Percentiles rank a stretch among this genome's conserved stretches.
phyloP scores from a whole-genome alignment of 2,113 vertebrate species.

The Mastomys natalensis region DNA sequence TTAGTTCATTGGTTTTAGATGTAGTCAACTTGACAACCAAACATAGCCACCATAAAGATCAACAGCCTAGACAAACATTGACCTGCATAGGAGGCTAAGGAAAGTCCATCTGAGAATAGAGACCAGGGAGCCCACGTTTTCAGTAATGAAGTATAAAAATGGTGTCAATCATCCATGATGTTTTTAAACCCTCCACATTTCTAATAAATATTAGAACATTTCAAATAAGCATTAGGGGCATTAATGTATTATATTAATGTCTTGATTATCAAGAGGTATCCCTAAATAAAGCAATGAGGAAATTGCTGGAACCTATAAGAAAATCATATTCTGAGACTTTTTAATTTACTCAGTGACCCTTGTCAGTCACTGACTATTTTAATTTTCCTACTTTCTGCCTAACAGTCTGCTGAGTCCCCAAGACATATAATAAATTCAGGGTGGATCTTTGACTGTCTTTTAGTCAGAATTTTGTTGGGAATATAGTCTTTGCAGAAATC shows the following conservation, averaged over 20 bases:
- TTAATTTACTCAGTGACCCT: not conserved
- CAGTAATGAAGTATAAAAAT: not conserved
- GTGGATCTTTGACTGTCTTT: not conserved
- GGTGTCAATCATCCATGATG: not conserved
- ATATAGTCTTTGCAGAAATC: not conserved
- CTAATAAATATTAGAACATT: not conserved
- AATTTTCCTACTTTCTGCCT: not conserved
- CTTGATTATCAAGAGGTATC: not conserved
- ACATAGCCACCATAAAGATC: not conserved
- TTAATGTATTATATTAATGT: not conserved
- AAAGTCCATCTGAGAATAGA: not conserved
- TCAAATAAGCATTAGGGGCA: not conserved
- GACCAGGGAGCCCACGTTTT: not conserved
- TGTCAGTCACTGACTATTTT: not conserved
- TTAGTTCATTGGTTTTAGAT: not conserved
- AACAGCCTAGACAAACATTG: rapidly evolving
- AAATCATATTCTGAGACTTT: not conserved
- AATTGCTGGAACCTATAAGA: not conserved
- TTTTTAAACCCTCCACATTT: not conserved
- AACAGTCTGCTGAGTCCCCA: not conserved
- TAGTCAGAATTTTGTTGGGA: not conserved
- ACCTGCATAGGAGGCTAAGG: too few species aligned
- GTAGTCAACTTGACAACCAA: not conserved
- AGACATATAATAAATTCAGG: not conserved
- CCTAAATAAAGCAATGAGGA: not conserved